Percentiles rank a stretch among this genome's conserved stretches.
phyloP scores from a whole-genome alignment of 2,888 invertebrate species.

The Drosophila monieri region DNA sequence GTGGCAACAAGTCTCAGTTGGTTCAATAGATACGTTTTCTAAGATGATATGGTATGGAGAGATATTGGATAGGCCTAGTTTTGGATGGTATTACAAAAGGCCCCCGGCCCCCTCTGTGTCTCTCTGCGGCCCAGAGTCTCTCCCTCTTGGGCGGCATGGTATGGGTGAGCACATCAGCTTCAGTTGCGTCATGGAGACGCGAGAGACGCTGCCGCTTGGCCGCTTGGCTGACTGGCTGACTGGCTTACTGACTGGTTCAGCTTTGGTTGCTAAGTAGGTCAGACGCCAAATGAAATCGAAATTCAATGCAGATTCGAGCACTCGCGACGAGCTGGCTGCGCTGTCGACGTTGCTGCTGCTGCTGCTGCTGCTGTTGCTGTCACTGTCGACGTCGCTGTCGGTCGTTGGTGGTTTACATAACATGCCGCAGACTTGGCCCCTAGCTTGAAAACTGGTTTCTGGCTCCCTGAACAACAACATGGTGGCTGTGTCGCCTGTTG shows the following conservation, averaged over 20 bases:
- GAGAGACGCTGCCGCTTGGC: slow-evolving; percentile 49
- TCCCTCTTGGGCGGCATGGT: slow-evolving; percentile 11
- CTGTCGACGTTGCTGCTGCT: slow-evolving; percentile 28
- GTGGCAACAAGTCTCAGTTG: slow-evolving; percentile 8
- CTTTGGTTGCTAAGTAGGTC: slow-evolving; percentile 85
- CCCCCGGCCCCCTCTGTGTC: slow-evolving; percentile 26
- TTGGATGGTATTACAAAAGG: slow-evolving; percentile 46
- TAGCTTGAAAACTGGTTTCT: slow-evolving; percentile 72
- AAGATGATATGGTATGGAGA: slow-evolving; percentile 36
- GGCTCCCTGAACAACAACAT: slow-evolving; percentile 32
- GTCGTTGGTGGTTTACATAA: slow-evolving; percentile 67
- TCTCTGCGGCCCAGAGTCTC: slow-evolving; percentile 25
- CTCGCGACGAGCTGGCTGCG: slow-evolving; percentile 35
- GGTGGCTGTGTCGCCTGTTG: slow-evolving; percentile 20
- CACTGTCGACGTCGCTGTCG: slow-evolving; percentile 27
- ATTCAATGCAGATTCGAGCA: slow-evolving; percentile 78
- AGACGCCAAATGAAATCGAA: slow-evolving; percentile 81
- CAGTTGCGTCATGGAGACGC: slow-evolving; percentile 34
- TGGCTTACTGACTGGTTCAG: slow-evolving; percentile 82
- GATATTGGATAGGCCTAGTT: slow-evolving; percentile 45
- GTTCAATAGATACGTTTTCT: slow-evolving; percentile 51
- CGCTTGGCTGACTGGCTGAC: slow-evolving; percentile 48
- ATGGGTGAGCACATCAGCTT: slow-evolving; percentile 41
- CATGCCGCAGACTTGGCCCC: slow-evolving; percentile 74
- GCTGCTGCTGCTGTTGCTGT: slow-evolving; percentile 25